These are phyloP conservation scores for Echiichthys vipera DNA, from an alignment of 2,797 vertebrate species.

Conservation along the genomic window DNA sequence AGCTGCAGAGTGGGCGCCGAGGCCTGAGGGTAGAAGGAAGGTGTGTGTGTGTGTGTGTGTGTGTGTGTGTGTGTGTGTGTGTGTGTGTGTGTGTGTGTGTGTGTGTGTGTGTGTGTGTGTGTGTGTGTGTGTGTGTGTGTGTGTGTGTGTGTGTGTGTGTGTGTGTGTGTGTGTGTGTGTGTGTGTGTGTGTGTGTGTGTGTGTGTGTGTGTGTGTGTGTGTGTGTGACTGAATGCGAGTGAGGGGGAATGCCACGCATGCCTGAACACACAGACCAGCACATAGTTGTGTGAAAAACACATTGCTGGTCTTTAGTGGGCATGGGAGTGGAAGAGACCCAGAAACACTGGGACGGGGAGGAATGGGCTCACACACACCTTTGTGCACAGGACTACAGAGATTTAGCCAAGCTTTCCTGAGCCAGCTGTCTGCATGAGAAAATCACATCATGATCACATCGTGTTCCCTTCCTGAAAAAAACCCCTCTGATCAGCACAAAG, in stretches of 20 bases:
- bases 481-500: constrained; percentile 53
- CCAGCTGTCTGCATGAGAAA: constrained; percentile 72
- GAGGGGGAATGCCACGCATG: constrained; percentile 86
- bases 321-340: constrained; percentile 77
- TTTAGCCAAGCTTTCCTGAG: constrained; percentile 65
- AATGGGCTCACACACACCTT: constrained; percentile 70
- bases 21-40: constrained; percentile 70
- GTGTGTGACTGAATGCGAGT: constrained; percentile 77
- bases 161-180: constrained; percentile 20
- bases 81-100: constrained; percentile 35
- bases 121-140: constrained; percentile 31
- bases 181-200: constrained; percentile 36
- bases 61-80: constrained; percentile 33
- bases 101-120: constrained; percentile 55
- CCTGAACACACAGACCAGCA: constrained; percentile 83
- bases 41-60: constrained; percentile 42
- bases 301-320: constrained; percentile 79
- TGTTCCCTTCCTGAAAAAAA: constrained; percentile 35
- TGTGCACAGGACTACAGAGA: constrained; percentile 62
- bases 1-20: constrained; percentile 59
- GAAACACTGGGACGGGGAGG: constrained; percentile 63
- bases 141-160: constrained; percentile 35
- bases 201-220: constrained; percentile 33
- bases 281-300: constrained; percentile 84
- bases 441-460: constrained; percentile 52